A percentile compares a stretch with the other conserved stretches of the same genome.
Conservation (phyloP, 1,140 invertebrate genomes). For the Scaptomyza montana region DNA sequence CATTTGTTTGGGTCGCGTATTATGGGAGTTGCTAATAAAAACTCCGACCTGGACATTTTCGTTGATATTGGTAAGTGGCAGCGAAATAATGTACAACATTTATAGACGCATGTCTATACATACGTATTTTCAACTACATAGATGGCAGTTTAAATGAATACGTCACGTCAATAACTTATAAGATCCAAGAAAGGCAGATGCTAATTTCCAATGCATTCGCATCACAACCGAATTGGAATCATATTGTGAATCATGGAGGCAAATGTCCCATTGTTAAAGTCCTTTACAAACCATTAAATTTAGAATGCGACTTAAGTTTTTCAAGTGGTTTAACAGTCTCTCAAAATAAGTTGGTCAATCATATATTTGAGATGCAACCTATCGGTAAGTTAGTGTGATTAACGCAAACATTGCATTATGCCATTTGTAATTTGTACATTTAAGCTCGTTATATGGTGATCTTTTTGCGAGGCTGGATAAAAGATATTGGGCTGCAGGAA, state of each 20-base stretch:
- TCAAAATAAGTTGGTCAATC: constrained; percentile 40
- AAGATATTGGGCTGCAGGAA: background rate
- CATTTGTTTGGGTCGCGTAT: constrained; percentile 27
- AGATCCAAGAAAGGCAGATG: background rate
- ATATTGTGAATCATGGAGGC: background rate
- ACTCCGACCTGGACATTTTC: constrained; percentile 41
- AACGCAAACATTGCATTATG: background rate
- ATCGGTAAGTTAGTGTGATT: background rate
- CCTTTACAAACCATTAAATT: background rate
- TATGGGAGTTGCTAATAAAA: constrained; percentile 23
- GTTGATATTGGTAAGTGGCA: constrained; percentile 22
- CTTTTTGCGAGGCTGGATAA: constrained; percentile 34
- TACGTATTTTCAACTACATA: background rate
- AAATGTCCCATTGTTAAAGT: constrained; percentile 24
- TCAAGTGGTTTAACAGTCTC: background rate
- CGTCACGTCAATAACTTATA: background rate
- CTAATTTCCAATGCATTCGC: constrained; percentile 1
- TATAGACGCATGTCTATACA: background rate
- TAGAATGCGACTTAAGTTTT: constrained; percentile 39
- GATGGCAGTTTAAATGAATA: constrained; percentile 3
- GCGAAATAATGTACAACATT: background rate
- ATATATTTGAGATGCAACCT: constrained; percentile 46
- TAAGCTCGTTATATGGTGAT: constrained; percentile 55
- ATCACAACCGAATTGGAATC: background rate
- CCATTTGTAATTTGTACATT: background rate